Percentiles rank a stretch among this genome's conserved stretches.
phyloP scores from a whole-genome alignment of 2,888 invertebrate genomes.

The Pterobdella sp. region DNA sequence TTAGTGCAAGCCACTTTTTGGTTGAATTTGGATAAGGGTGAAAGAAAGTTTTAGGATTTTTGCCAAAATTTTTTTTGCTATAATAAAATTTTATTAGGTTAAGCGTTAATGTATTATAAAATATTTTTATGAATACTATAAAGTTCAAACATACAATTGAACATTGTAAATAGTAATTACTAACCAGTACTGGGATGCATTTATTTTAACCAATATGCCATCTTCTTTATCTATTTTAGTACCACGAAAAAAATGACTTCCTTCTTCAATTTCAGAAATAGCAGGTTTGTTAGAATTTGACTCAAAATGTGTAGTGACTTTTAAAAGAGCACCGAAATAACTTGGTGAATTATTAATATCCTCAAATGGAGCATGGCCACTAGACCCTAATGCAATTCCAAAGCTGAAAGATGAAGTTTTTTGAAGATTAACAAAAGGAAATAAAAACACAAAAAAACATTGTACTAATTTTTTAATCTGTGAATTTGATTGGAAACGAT shows the following conservation, averaged over 20 bases:
- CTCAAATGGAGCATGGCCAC: neutral
- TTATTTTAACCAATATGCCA: neutral
- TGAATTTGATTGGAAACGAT: neutral
- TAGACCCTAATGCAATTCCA: neutral
- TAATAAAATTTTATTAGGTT: no score
- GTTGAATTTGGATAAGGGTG: constrained; percentile 43
- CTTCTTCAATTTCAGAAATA: neutral
- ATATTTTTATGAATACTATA: no score
- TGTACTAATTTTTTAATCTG: neutral
- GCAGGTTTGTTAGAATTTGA: neutral
- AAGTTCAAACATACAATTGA: no score
- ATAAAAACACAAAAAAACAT: neutral
- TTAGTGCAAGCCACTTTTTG: constrained; percentile 72
- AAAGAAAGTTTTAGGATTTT: constrained; percentile 45
- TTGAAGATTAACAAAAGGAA: neutral
- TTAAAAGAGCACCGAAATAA: neutral
- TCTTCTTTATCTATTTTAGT: neutral
- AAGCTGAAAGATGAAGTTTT: neutral
- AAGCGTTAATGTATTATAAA: no score
- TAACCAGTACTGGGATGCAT: neutral
- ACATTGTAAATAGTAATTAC: no score
- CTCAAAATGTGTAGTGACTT: neutral
- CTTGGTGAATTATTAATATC: neutral
- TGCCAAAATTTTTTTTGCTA: neutral
- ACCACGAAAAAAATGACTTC: neutral